These are phyloP conservation scores for Cantharis rufa DNA, from an alignment of 2,888 invertebrate species.

Conservation along the genomic window DNA sequence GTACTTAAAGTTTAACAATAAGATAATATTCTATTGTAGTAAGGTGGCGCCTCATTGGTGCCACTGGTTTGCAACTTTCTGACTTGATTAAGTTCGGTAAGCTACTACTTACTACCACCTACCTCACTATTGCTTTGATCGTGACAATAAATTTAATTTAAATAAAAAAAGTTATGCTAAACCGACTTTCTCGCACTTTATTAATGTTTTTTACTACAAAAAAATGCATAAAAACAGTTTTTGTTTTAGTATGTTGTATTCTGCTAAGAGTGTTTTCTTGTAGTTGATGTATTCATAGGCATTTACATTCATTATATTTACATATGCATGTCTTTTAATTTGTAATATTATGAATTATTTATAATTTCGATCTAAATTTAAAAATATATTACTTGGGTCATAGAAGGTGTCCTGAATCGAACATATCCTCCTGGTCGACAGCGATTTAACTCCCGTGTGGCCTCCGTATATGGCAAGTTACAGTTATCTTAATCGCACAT, in stretches of 20 bases:
- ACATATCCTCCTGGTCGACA: not conserved
- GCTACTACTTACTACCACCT: not conserved
- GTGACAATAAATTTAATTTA: not conserved
- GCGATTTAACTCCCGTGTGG: not conserved
- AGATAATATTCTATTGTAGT: too few species aligned
- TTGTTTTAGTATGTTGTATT: not conserved
- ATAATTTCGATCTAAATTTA: not conserved
- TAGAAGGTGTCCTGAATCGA: constrained; percentile 1
- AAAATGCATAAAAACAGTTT: not conserved
- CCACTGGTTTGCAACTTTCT: not conserved
- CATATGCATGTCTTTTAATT: not conserved
- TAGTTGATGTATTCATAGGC: not conserved
- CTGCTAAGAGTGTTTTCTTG: not conserved
- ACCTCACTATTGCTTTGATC: not conserved
- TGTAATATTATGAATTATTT: not conserved
- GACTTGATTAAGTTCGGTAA: not conserved
- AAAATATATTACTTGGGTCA: not conserved
- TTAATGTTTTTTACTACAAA: not conserved
- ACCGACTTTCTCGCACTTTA: not conserved
- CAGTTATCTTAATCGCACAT: constrained; percentile 19
- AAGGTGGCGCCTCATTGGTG: too few species aligned
- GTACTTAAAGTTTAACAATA: too few species aligned
- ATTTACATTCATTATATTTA: not conserved
- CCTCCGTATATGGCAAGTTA: constrained; percentile 16
- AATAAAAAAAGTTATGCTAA: not conserved